Conservation (phyloP, 2,797 vertebrate genomes). For the Bryconaethiops microstoma region DNA sequence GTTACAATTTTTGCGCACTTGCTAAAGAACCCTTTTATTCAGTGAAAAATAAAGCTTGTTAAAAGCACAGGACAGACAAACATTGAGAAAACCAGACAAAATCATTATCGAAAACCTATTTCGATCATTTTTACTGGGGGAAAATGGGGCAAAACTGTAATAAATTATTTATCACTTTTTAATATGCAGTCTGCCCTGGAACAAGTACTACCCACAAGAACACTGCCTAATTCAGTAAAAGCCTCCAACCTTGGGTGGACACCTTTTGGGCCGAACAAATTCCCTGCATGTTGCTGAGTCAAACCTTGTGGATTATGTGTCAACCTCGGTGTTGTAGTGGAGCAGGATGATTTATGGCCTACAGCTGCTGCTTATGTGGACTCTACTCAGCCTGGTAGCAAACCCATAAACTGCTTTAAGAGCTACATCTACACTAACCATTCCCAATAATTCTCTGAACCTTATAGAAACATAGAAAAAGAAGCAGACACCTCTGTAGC, state of each 20-base stretch:
- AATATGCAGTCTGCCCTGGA: neutral
- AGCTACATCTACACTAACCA: conserved; percentile 23
- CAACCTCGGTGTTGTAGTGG: conserved; percentile 10
- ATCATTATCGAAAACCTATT: neutral
- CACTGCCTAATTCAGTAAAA: conserved; percentile 39
- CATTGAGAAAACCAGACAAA: neutral
- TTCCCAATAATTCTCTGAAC: conserved; percentile 17
- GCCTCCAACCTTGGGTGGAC: conserved; percentile 14
- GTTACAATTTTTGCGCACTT: too few relatives aligned
- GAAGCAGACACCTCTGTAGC: neutral
- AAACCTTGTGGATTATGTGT: conserved; percentile 29
- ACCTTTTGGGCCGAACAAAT: conserved; percentile 29
- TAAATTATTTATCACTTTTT: neutral
- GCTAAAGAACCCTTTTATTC: too few relatives aligned
- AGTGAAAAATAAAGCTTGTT: too few relatives aligned
- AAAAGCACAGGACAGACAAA: neutral
- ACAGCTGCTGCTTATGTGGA: conserved; percentile 33
- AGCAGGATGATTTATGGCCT: conserved; percentile 53
- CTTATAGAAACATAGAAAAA: neutral
- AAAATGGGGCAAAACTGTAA: neutral
- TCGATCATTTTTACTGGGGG: neutral
- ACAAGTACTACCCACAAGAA: conserved; percentile 3
- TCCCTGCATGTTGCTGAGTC: conserved; percentile 43
- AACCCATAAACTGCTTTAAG: conserved; percentile 32
- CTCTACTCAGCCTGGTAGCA: conserved; percentile 15